phyloP scores from a whole-genome alignment of 2,113 vertebrate genomes.

The rabbit (Oryctolagus cuniculus) region DNA sequence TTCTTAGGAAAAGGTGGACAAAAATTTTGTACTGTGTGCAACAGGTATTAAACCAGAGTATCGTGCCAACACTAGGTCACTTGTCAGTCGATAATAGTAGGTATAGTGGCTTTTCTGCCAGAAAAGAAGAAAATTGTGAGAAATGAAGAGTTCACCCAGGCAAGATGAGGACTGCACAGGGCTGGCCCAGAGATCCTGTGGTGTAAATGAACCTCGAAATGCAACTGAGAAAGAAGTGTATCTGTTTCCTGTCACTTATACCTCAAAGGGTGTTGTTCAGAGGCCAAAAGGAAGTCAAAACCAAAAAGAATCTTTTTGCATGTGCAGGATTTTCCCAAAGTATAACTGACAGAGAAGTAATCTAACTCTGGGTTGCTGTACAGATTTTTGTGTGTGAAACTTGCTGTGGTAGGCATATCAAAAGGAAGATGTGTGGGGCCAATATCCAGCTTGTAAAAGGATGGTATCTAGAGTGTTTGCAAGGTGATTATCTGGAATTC shows the following conservation, averaged over 20 bases:
- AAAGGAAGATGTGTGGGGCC: not conserved
- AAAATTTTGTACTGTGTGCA: not conserved
- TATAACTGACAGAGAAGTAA: not conserved
- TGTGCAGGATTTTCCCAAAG: not conserved
- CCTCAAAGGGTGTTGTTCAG: not conserved
- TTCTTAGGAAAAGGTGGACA: not conserved
- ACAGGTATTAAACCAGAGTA: not conserved
- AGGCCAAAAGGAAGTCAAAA: not conserved
- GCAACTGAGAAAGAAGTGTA: not conserved
- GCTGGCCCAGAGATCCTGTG: not conserved
- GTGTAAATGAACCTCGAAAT: not conserved
- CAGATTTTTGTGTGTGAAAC: not conserved
- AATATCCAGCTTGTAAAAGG: not conserved
- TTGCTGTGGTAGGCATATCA: too few species aligned
- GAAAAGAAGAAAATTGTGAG: not conserved
- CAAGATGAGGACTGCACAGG: not conserved
- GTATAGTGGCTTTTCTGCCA: not conserved
- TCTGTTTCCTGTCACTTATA: not conserved
- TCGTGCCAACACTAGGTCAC: not conserved
- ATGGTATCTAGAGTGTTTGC: too few species aligned
- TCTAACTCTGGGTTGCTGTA: not conserved
- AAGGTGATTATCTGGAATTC: not conserved
- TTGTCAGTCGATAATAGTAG: not conserved
- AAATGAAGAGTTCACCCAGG: too few species aligned
- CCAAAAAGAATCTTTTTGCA: not conserved